Base-by-base conservation (phyloP, 2,888 invertebrate genomes). In the Tipula vernalis region DNA sequence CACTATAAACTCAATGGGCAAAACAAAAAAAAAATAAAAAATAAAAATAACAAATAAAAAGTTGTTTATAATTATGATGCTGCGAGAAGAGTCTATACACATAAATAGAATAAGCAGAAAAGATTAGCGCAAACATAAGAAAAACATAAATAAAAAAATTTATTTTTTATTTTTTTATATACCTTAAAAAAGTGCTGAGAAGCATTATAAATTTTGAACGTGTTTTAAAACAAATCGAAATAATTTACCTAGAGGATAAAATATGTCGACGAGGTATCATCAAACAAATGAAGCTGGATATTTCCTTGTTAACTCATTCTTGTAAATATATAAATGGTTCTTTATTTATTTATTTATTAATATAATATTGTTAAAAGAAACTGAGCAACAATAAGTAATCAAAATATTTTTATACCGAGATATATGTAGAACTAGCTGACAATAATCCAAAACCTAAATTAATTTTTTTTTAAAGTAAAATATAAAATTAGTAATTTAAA, bases 171-270 rank as follows among this genome's bases (percentile, higher is more conserved):
- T 28, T 28, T 28, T 28, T 28, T 28, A 71, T 71, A 10, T 71
- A 15, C 5, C 28, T 18, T 71, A 10, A 71, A 71, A 71, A 13
- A 39, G n/a, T 39, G 84, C 36, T 39, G 39, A 84, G 39, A 84
- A 84, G 39, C 15, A 84, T 84, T 39, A 84, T 36, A 36, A 84
- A 84, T 39, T 84, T 39, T 39, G 41, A 84, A 84, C 84, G 39
- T 84, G 84, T 84, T 84, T 28, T 84, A 36, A 84, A 84, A 84
- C 84, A 84, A 84, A 84, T 84, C 84, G 84, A 36, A 84, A 84
- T 84, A 84, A 39, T 84, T 84, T 84, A 84, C 39, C 84, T 84
- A 15, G 84, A 84, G 84, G 84, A 84, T 84, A 84, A 84, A 84
- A 84, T 41, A 84, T 84, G 84, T 84, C 84, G 84, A 84, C 84